Evolutionary conservation across 2,888 invertebrate genomes (phyloP), one percentile per base, ranked within the genome.

Genomic region (Dryadula phaetusa): DNA sequence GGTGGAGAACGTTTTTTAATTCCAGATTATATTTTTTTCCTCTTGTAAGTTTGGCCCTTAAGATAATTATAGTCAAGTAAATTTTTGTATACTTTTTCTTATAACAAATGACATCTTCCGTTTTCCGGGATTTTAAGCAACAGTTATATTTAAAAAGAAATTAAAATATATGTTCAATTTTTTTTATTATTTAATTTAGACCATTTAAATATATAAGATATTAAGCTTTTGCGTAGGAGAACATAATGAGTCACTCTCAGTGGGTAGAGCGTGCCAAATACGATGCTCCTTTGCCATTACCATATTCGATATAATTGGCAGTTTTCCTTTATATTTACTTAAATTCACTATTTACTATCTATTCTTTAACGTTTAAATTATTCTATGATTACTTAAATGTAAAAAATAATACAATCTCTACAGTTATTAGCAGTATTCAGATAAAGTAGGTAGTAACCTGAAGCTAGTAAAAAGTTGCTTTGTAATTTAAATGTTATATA

Each of bases 181-280:
- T n/a, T n/a, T n/a, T n/a, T n/a, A n/a, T n/a, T n/a, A n/a, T n/a
- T n/a, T n/a, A n/a, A 12, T 10, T 37, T 12, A 37, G 12, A 2
- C 12, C 37, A 37, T 37, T 1, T 37, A 12, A 37, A 12, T 37
- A 12, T 37, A 37, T 37, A 37, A 12, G 37, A 12, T 37, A 47
- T 5, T 16, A 28, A 16, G 28, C 10, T 52, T 52, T 16, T 52
- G 28, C 10, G 52, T n/a, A 52, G 52, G 28, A 52, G 52, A 16
- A 32, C 10, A 32, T n/a, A 44, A 10, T 56, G 56, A 40, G 22
- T 56, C 56, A 40, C n/a, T n/a, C 8, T 1, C 2, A 56, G 40
- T 56, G 56, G 56, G 56, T 20, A 40, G 56, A 40, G 22, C n/a
- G 3, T 1, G 37, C 40, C 40, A 40, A 56, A 56, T n/a, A 22